These are phyloP conservation scores for Etia nguti DNA, from an alignment of 2,113 vertebrate species.

Conservation along the genomic window DNA sequence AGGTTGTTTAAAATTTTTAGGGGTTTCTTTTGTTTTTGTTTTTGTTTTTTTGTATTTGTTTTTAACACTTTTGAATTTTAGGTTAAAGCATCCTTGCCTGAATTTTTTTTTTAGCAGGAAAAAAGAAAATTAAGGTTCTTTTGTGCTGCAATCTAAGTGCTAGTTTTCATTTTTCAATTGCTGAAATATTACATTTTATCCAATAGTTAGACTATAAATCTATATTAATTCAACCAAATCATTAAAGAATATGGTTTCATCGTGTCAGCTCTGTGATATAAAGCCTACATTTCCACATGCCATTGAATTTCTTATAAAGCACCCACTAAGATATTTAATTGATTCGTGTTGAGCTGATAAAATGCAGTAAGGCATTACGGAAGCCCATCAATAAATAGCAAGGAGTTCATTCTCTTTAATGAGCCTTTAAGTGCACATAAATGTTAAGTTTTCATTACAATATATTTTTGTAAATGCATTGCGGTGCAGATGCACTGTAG, in stretches of 20 bases:
- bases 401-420: background rate
- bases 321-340: background rate
- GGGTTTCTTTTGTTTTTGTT: background rate
- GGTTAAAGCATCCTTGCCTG: background rate
- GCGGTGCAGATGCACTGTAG: background rate
- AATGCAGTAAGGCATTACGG: fast-evolving
- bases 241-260: background rate
- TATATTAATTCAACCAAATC: background rate
- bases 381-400: background rate
- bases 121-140: background rate
- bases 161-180: background rate
- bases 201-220: background rate
- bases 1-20: background rate
- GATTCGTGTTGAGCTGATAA: background rate
- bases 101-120: background rate
- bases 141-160: background rate
- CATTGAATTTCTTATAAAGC: background rate
- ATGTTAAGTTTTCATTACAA: background rate
- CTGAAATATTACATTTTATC: background rate
- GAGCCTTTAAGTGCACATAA: background rate
- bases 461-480: background rate
- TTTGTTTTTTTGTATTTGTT: background rate
- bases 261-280: background rate
- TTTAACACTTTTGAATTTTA: background rate
- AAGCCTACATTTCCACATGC: background rate